These are phyloP conservation scores for Corythucha ciliata DNA, from an alignment of 2,888 invertebrate species.

Conservation along the genomic window DNA sequence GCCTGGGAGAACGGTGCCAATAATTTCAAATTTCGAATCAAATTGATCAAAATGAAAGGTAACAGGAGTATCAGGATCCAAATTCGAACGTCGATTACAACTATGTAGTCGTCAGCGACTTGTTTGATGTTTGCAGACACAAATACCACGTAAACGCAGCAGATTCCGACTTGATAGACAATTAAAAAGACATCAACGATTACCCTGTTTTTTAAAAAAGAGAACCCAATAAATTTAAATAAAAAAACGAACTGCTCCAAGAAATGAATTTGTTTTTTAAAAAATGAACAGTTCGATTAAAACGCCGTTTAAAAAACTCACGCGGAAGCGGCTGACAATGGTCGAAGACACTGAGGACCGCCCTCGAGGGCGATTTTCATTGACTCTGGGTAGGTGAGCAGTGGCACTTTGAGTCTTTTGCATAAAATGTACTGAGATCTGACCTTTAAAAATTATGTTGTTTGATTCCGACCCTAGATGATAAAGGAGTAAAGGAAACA, in stretches of 20 bases:
- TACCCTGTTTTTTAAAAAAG: slow-evolving; percentile 40
- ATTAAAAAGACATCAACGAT: slow-evolving; percentile 60
- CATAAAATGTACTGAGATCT: slow-evolving; percentile 53
- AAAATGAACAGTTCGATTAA: not conserved
- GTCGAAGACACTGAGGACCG: slow-evolving; percentile 58
- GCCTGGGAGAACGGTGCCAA: slow-evolving; percentile 74
- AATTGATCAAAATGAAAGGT: slow-evolving; percentile 60
- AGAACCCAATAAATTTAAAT: not conserved
- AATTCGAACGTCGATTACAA: slow-evolving; percentile 41
- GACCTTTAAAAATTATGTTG: slow-evolving; percentile 39
- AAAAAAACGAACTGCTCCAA: not conserved
- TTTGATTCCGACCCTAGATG: slow-evolving; percentile 1
- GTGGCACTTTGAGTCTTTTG: slow-evolving; percentile 57
- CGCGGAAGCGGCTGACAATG: slow-evolving; percentile 52
- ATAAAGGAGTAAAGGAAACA: not conserved
- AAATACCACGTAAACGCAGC: slow-evolving; percentile 77
- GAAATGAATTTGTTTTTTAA: not conserved
- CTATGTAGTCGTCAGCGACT: slow-evolving; percentile 44
- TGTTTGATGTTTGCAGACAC: slow-evolving; percentile 58
- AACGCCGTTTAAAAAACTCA: slow-evolving; percentile 36
- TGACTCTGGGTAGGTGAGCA: slow-evolving; percentile 74
- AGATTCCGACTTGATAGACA: slow-evolving; percentile 79
- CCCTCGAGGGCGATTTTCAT: slow-evolving; percentile 66
- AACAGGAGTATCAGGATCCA: slow-evolving; percentile 65
- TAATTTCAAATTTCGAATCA: slow-evolving; percentile 63